A percentile compares a stretch with the other conserved stretches of the same genome.
Conservation (phyloP, 2,113 vertebrate species). For the Lepidothrix coronata region DNA sequence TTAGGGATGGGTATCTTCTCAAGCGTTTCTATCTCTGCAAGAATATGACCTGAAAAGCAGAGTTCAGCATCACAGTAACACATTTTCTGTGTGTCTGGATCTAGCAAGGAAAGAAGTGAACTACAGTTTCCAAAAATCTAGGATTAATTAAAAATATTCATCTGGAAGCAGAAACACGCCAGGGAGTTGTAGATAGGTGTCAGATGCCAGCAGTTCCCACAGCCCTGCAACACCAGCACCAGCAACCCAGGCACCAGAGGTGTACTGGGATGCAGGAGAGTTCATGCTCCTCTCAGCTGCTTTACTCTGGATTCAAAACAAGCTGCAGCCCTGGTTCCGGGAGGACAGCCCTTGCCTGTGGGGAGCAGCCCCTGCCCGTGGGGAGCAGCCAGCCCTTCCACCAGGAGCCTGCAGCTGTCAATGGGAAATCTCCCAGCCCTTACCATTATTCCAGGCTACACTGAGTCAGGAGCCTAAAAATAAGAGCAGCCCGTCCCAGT, state of each 20-base stretch:
- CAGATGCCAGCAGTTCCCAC: neutral
- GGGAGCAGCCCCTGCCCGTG: neutral
- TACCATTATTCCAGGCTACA: rapidly evolving
- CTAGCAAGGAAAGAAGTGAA: neutral
- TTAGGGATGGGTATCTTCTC: neutral
- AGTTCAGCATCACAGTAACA: neutral
- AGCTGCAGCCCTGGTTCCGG: neutral
- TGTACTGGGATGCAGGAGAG: neutral
- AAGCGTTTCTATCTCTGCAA: neutral
- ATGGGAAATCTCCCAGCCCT: neutral
- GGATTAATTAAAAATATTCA: neutral
- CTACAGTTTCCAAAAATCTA: neutral
- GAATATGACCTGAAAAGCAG: neutral
- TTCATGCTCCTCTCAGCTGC: neutral
- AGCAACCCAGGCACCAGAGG: neutral
- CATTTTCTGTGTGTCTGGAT: neutral
- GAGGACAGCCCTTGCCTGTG: neutral
- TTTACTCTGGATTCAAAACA: neutral
- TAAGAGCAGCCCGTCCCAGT: neutral
- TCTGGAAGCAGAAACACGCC: neutral
- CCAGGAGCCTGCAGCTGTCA: neutral
- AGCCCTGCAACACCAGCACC: neutral
- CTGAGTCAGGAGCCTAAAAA: neutral
- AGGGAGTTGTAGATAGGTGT: neutral
- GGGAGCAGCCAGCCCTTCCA: neutral